A percentile compares a stretch with the other conserved stretches of the same genome.
phyloP scores from a whole-genome alignment of 2,888 invertebrate genomes.

The Caenorhabditis imperialis region DNA sequence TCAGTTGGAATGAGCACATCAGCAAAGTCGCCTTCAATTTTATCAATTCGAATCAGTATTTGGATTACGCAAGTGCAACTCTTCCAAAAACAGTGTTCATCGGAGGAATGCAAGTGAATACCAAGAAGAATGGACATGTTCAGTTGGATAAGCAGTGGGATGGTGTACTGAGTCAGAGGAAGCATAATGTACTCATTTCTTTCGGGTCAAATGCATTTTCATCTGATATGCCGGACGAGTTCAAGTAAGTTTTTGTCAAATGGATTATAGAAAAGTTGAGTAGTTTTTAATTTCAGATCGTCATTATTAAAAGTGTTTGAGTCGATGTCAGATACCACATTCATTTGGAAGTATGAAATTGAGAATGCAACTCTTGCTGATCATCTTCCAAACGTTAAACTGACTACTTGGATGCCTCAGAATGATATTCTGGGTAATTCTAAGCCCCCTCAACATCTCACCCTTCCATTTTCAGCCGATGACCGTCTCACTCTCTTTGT shows the following conservation, averaged over 20 bases:
- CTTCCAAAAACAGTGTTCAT: slow-evolving; percentile 15
- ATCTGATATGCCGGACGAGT: slow-evolving; percentile 23
- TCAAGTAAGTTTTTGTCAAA: no score
- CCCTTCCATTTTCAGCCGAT: slow-evolving; percentile 17
- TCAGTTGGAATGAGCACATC: slow-evolving; percentile 31
- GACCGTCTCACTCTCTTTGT: slow-evolving; percentile 31
- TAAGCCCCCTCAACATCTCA: no score
- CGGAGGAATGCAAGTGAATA: slow-evolving; percentile 27
- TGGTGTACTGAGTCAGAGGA: slow-evolving; percentile 20
- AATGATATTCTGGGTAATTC: slow-evolving; percentile 47
- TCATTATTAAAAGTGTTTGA: slow-evolving; percentile 48
- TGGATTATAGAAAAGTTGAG: no score
- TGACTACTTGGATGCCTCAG: slow-evolving; percentile 55
- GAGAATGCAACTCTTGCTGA: slow-evolving; percentile 35
- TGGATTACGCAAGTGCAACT: slow-evolving; percentile 32
- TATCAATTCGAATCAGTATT: slow-evolving; percentile 48
- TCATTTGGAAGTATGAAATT: slow-evolving; percentile 61
- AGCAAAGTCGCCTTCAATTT: slow-evolving; percentile 29
- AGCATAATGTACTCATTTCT: slow-evolving; percentile 44
- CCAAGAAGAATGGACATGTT: slow-evolving; percentile 25
- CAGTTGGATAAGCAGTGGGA: slow-evolving; percentile 32
- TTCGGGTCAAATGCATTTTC: slow-evolving; percentile 51
- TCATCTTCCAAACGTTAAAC: slow-evolving; percentile 43
- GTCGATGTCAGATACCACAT: slow-evolving; percentile 45
- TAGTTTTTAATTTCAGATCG: no score